phyloP scores from a whole-genome alignment of 1,140 invertebrate genomes.

The Bombyx mori region DNA sequence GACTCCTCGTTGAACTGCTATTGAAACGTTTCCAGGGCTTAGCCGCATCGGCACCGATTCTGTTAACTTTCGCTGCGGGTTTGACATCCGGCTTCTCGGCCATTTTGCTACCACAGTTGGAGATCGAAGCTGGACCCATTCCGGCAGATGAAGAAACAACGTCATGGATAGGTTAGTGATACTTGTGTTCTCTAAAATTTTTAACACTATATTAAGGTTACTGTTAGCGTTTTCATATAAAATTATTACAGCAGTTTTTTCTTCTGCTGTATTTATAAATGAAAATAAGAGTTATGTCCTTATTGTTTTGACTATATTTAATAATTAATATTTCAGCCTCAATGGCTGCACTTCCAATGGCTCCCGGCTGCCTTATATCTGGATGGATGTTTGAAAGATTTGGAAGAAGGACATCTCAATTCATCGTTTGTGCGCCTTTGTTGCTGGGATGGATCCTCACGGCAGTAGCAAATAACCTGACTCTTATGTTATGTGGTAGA shows the following conservation, averaged over 20 bases:
- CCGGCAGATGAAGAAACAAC: slow-evolving; percentile 60
- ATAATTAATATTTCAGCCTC: slow-evolving; percentile 59
- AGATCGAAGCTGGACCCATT: slow-evolving; percentile 49
- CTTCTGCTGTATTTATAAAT: no score
- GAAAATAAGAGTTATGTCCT: no score
- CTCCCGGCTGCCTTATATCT: slow-evolving; percentile 72
- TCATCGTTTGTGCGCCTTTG: slow-evolving; percentile 74
- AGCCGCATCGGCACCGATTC: slow-evolving; percentile 70
- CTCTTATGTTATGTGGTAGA: slow-evolving; percentile 74
- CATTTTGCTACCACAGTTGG: slow-evolving; percentile 75
- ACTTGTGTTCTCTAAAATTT: no score
- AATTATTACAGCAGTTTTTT: no score
- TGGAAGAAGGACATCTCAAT: slow-evolving; percentile 76
- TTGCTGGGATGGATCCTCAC: slow-evolving; percentile 79
- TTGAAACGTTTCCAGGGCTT: slow-evolving; percentile 53
- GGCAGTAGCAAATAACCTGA: slow-evolving; percentile 62
- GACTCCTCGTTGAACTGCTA: neutral
- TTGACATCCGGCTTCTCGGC: slow-evolving; percentile 76
- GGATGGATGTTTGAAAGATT: slow-evolving; percentile 77
- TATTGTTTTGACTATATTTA: neutral
- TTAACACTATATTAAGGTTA: no score
- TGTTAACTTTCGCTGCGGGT: slow-evolving; percentile 69
- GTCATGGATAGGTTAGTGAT: slow-evolving; percentile 75
- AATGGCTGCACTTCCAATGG: slow-evolving; percentile 74
- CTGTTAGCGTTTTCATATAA: no score